Evolutionary conservation across 2,888 invertebrate genomes (phyloP).

Genomic region (Eupsilia transversa): DNA sequence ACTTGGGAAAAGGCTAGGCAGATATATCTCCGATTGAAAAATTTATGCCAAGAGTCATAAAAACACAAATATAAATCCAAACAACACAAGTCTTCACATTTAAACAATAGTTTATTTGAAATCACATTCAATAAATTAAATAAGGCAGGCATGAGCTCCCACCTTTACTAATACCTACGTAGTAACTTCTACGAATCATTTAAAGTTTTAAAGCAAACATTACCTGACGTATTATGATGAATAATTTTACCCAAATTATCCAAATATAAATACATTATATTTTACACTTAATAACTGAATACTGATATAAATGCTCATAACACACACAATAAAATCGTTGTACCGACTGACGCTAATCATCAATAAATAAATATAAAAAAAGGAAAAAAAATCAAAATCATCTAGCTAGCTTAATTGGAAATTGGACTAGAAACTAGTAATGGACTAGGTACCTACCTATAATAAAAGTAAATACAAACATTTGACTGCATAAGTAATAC

Average conservation of each 20-base stretch:
- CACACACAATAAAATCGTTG: neutral
- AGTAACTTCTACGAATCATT: neutral
- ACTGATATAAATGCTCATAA: neutral
- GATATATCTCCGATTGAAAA: neutral
- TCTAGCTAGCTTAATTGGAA: neutral
- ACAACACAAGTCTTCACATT: neutral
- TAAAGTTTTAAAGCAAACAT: neutral
- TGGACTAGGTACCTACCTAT: constrained; percentile 13
- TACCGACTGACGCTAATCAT: neutral
- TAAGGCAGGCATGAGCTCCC: neutral
- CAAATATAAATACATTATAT: neutral
- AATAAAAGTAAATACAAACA: constrained; percentile 7
- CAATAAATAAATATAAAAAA: too few species aligned
- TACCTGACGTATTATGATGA: neutral
- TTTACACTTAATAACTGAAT: neutral
- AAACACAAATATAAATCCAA: neutral
- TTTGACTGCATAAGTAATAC: neutral
- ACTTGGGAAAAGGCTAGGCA: too few species aligned
- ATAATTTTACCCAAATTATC: neutral
- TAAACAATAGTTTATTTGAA: constrained; percentile 13
- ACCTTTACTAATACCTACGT: neutral
- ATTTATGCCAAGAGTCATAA: neutral
- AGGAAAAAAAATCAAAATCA: neutral
- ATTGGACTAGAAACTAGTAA: constrained; percentile 3
- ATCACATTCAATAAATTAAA: constrained; percentile 5